Evolutionary conservation across 2,888 invertebrate genomes (phyloP).

Genomic region (Calameuta idolon): DNA sequence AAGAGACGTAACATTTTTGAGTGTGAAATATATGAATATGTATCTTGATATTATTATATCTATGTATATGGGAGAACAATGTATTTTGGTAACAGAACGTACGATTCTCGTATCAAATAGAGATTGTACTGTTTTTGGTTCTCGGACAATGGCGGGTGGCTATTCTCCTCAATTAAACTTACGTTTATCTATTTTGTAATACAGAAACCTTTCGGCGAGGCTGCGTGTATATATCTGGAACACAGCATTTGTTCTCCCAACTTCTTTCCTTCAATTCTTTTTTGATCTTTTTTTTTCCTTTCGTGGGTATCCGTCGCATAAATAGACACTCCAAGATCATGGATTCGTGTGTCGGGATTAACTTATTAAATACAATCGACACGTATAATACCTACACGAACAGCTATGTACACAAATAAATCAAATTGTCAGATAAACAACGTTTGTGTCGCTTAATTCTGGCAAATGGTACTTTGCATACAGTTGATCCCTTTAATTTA

Average conservation of each 20-base stretch:
- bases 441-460: background rate
- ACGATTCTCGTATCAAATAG: background rate
- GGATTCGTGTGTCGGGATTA: background rate
- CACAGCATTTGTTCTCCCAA: background rate
- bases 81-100: background rate
- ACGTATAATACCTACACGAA: constrained; percentile 9
- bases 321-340: background rate
- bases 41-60: background rate
- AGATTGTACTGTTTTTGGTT: background rate
- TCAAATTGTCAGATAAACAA: background rate
- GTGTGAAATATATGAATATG: background rate
- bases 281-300: background rate
- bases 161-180: background rate
- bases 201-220: background rate
- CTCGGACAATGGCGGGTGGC: background rate
- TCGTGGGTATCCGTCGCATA: background rate
- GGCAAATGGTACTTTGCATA: background rate
- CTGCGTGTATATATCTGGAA: background rate
- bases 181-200: background rate
- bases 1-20: background rate
- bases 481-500: constrained; percentile 38
- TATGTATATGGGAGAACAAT: background rate
- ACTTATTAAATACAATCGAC: background rate
- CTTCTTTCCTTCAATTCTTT: background rate
- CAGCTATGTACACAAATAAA: constrained; percentile 3